Conservation (phyloP, 2,888 invertebrate species). For the Scaeva pyrastri region DNA sequence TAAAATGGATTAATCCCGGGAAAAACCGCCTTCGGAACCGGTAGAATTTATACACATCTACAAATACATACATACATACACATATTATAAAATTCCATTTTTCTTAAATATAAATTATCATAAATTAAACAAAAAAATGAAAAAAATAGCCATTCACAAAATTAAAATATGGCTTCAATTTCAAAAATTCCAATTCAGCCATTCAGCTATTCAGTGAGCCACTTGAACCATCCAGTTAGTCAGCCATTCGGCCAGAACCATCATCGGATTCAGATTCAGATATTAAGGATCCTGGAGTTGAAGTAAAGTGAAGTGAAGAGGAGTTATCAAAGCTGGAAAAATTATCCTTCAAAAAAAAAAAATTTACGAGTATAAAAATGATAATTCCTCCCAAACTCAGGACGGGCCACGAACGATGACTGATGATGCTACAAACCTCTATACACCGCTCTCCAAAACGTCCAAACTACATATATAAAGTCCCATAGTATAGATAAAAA, state of each 20-base stretch:
- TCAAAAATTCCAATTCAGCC: constrained; percentile 55
- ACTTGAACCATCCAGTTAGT: constrained; percentile 34
- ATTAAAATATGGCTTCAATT: constrained; percentile 68
- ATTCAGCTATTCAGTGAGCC: constrained; percentile 46
- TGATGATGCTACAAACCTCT: constrained; percentile 24
- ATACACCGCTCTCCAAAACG: not conserved
- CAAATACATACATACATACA: not conserved
- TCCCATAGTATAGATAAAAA: not conserved
- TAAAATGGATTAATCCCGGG: constrained; percentile 61
- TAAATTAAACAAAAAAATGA: constrained; percentile 37
- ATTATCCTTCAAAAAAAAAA: constrained; percentile 17
- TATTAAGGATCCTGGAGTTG: not conserved
- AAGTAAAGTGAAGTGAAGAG: too few relatives aligned
- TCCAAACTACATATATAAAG: constrained; percentile 26
- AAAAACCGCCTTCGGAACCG: constrained; percentile 36
- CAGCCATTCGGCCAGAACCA: constrained; percentile 43
- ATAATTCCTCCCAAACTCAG: constrained; percentile 21
- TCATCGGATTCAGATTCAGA: not conserved
- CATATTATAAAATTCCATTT: not conserved
- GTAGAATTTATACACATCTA: not conserved
- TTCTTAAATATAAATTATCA: constrained; percentile 43
- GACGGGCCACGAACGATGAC: constrained; percentile 30
- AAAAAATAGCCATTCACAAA: constrained; percentile 44
- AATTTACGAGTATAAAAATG: constrained; percentile 1
- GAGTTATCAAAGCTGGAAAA: constrained; percentile 57